Base-by-base conservation (phyloP, 2,888 invertebrate species). In the Tineola bisselliella region DNA sequence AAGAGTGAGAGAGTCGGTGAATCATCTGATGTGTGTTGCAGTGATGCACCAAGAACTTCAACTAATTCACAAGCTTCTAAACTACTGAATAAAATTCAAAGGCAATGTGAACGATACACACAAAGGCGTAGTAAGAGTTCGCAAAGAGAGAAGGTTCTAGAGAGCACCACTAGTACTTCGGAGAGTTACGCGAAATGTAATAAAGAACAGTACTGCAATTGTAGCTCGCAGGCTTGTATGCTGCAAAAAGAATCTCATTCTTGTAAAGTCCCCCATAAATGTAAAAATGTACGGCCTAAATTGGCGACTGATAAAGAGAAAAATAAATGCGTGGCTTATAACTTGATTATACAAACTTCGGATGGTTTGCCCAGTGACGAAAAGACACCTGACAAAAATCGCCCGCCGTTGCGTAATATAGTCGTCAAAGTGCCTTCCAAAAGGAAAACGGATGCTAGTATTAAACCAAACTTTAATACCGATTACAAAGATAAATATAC, bases 341-440 rank as follows among this genome's bases (percentile, higher is more conserved):
- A 87, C 65, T 68, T 87, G 52, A 82, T 87, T n/a, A 69, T 87
- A 60, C 84, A 87, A 65, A 79, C 84, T 8, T 84, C 86, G 0
- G 87, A 87, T 43, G 84, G 84, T 63, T 64, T 84, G 64, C 63
- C 78, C 1, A 79, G 81, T 61, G 84, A 84, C 61, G 81, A 81
- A 30, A 67, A 72, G 0, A 67, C 66, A 38, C 66, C 69, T 15
- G 70, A 70, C 19, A 60, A 15, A 25, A 67, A 65, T 44, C 63
- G 65, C 15, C 72, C 72, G 4, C 73, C 72, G 2, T 66, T 88
- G 59, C 70, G 79, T 62, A 84, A 82, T 66, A 74, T 88, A 15
- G 68, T 84, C 15, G 76, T 88, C 0, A 84, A 81, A 73, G 79
- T 88, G 0, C 87, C 87, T 0, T 70, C 76, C 1, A 75, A 73